Evolutionary conservation across 1,140 invertebrate genomes (phyloP).

Genomic region (Andricus grossulariae): DNA sequence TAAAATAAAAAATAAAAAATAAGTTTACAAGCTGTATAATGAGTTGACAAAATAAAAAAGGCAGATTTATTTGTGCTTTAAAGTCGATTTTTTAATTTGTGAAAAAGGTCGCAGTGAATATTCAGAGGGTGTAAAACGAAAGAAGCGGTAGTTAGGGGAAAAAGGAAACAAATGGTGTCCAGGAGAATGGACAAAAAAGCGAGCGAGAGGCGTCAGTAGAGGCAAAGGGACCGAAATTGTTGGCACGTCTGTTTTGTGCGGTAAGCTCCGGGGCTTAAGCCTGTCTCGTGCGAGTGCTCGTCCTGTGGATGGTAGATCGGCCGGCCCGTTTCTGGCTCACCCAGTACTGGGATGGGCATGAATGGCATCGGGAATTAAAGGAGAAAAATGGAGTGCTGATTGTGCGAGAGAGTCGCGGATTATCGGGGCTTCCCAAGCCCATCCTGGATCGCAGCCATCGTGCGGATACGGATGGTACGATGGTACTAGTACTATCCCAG

Average conservation of each 20-base stretch:
- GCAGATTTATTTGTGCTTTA: too few relatives aligned
- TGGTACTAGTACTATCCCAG: neutral
- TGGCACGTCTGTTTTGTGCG: constrained; percentile 24
- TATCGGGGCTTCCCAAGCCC: constrained; percentile 13
- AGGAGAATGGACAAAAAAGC: neutral
- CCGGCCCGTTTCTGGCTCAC: constrained; percentile 9
- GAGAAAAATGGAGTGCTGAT: constrained; percentile 31
- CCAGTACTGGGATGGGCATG: neutral
- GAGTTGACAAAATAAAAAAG: too few relatives aligned
- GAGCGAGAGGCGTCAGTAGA: neutral
- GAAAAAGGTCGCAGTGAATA: too few relatives aligned
- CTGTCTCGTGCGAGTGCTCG: constrained; percentile 3
- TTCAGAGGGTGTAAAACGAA: neutral
- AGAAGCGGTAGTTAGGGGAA: neutral
- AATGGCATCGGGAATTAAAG: constrained; percentile 19
- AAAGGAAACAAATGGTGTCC: neutral
- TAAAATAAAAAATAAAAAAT: too few relatives aligned
- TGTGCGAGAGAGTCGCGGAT: constrained; percentile 17
- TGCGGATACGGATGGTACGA: neutral
- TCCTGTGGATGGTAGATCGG: too few relatives aligned
- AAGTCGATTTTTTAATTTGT: too few relatives aligned
- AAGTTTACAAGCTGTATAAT: too few relatives aligned
- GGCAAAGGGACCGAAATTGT: constrained; percentile 2
- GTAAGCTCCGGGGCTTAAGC: constrained; percentile 22
- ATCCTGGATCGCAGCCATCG: constrained; percentile 24